Conservation (phyloP, 1,140 invertebrate genomes). For the Polypedilum pembai region DNA sequence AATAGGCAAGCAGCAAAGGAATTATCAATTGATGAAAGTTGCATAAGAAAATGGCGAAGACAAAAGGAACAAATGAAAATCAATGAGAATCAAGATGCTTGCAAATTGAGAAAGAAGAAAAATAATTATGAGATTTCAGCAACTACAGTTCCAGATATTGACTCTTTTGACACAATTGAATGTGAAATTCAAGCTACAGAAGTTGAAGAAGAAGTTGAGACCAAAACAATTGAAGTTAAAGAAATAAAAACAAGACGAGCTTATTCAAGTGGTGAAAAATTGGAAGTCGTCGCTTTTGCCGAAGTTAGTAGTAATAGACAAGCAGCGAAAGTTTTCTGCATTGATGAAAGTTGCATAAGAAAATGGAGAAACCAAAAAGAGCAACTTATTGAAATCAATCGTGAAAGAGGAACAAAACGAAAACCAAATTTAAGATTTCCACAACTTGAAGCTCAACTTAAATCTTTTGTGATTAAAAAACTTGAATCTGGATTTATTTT, state of each 20-base stretch:
- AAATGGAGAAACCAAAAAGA: neutral
- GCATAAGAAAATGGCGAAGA: neutral
- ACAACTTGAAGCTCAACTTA: neutral
- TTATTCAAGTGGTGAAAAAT: neutral
- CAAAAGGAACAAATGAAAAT: neutral
- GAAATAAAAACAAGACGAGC: neutral
- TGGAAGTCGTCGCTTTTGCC: neutral
- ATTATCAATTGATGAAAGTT: neutral
- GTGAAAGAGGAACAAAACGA: conserved; percentile 1
- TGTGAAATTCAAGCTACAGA: neutral
- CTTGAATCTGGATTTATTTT: neutral
- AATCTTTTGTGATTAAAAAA: neutral
- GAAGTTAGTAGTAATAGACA: neutral
- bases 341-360: neutral
- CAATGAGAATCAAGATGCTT: neutral
- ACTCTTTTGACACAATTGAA: neutral
- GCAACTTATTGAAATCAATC: neutral
- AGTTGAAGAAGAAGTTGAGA: neutral
- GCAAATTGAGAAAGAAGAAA: neutral
- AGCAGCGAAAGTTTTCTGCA: neutral
- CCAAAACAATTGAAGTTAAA: neutral
- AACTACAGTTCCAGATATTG: neutral
- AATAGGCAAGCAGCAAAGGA: neutral
- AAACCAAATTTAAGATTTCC: conserved; percentile 1
- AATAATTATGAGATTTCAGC: neutral